phyloP scores from a whole-genome alignment of 2,113 vertebrate genomes.

The Excalfactoria chinensis region DNA sequence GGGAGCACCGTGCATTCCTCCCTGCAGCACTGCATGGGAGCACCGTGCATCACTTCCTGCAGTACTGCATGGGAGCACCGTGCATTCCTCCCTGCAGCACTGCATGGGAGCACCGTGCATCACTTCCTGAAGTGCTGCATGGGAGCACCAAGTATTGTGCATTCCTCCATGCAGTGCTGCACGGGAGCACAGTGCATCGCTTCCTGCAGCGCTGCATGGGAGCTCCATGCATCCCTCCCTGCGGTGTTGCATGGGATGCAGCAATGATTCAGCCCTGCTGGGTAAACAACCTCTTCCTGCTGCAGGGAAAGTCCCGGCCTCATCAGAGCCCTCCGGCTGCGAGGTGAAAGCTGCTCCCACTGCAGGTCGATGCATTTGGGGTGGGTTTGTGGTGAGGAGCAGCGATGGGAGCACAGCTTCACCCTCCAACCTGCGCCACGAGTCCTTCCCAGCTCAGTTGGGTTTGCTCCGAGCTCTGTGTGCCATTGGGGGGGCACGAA shows the following conservation, averaged over 20 bases:
- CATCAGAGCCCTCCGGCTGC: accelerated
- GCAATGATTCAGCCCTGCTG: neutral
- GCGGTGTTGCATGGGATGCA: neutral
- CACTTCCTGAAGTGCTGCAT: neutral
- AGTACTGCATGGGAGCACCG: neutral
- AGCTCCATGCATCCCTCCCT: no score
- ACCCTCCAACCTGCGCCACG: accelerated
- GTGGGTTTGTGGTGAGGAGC: neutral
- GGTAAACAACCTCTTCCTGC: neutral
- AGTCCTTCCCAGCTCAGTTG: neutral
- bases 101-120: neutral
- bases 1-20: no score
- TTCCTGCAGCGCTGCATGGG: neutral
- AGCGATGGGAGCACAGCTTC: neutral
- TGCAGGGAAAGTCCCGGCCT: neutral
- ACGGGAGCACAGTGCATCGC: neutral
- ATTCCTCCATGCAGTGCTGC: neutral
- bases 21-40: neutral
- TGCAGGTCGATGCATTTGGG: no score
- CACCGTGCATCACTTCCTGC: no score
- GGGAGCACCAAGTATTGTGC: no score
- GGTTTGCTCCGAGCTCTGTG: neutral
- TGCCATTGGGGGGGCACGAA: no score
- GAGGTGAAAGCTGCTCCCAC: neutral
- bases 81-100: no score